These are phyloP conservation scores for Luehdorfia chinensis DNA, from an alignment of 1,140 invertebrate species.

Conservation along the genomic window DNA sequence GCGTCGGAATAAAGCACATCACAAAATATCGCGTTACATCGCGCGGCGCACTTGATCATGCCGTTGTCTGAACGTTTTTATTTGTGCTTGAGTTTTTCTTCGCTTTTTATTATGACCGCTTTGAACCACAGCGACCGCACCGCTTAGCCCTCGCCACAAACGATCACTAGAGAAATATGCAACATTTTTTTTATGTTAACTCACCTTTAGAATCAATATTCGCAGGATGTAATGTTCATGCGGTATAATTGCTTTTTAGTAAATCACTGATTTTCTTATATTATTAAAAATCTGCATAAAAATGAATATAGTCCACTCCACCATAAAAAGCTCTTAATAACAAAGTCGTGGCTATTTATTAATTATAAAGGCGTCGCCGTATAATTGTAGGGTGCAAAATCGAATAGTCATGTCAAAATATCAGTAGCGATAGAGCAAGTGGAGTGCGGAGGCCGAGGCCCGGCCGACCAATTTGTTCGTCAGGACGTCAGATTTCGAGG, in stretches of 20 bases:
- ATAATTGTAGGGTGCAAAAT: constrained; percentile 23
- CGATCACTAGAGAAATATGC: constrained; percentile 26
- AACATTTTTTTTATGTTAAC: constrained; percentile 3
- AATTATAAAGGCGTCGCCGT: not conserved
- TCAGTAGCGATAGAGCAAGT: constrained; percentile 44
- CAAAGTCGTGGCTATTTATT: too few relatives aligned
- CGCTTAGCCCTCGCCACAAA: constrained; percentile 50
- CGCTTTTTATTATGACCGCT: constrained; percentile 53
- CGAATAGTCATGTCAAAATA: constrained; percentile 61
- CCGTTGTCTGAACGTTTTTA: constrained; percentile 62
- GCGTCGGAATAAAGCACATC: constrained; percentile 51
- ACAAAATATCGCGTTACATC: constrained; percentile 67
- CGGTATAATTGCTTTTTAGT: too few relatives aligned
- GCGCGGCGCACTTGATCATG: constrained; percentile 67
- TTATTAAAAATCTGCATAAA: too few relatives aligned
- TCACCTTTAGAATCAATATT: not conserved
- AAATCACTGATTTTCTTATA: too few relatives aligned
- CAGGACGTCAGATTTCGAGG: constrained; percentile 75
- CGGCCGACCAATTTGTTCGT: constrained; percentile 70
- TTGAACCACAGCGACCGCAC: constrained; percentile 52
- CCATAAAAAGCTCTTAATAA: too few relatives aligned
- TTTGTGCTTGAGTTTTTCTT: constrained; percentile 46
- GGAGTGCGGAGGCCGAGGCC: constrained; percentile 47
- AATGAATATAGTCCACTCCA: too few relatives aligned
- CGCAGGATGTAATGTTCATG: too few relatives aligned